Conservation (phyloP, 1,140 invertebrate genomes). For the Meloidogyne exigua region DNA sequence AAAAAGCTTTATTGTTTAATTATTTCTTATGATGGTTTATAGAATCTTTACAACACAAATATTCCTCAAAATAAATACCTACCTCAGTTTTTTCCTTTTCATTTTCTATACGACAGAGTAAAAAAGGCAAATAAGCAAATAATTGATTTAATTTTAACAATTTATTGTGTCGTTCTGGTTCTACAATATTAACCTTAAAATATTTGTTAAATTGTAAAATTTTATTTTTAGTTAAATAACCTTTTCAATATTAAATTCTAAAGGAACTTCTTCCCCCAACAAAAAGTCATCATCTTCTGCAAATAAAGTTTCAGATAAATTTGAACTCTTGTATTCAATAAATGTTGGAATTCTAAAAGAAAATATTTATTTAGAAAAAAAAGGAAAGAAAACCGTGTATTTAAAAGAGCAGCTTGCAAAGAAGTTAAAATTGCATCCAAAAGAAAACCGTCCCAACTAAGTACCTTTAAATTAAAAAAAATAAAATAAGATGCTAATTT, state of each 20-base stretch:
- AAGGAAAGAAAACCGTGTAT: constrained; percentile 6
- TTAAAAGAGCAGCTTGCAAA: constrained; percentile 33
- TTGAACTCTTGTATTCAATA: constrained; percentile 21
- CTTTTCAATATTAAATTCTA: constrained; percentile 39
- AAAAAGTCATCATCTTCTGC: constrained; percentile 32
- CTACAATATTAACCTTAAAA: not conserved
- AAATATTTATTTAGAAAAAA: not conserved
- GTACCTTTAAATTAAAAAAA: constrained; percentile 25
- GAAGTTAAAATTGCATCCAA: constrained; percentile 35
- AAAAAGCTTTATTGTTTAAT: too few relatives aligned
- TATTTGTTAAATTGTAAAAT: not conserved
- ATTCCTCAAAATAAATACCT: too few relatives aligned
- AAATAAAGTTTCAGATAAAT: not conserved
- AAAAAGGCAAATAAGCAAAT: constrained; percentile 33
- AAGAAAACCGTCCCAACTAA: constrained; percentile 36
- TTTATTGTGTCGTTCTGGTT: not conserved
- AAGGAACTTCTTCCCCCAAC: constrained; percentile 20
- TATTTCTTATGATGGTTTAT: too few relatives aligned
- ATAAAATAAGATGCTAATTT: not conserved
- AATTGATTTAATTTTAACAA: not conserved
- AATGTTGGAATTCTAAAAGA: not conserved
- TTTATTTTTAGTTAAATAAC: not conserved
- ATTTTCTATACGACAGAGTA: constrained; percentile 24
- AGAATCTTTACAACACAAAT: too few relatives aligned
- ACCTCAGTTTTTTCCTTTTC: constrained; percentile 15